Percentiles rank a stretch among this genome's conserved stretches.
These are phyloP conservation scores for Rhegmatorhina hoffmannsi DNA, from an alignment of 2,113 vertebrate genomes.

Conservation along the genomic window DNA sequence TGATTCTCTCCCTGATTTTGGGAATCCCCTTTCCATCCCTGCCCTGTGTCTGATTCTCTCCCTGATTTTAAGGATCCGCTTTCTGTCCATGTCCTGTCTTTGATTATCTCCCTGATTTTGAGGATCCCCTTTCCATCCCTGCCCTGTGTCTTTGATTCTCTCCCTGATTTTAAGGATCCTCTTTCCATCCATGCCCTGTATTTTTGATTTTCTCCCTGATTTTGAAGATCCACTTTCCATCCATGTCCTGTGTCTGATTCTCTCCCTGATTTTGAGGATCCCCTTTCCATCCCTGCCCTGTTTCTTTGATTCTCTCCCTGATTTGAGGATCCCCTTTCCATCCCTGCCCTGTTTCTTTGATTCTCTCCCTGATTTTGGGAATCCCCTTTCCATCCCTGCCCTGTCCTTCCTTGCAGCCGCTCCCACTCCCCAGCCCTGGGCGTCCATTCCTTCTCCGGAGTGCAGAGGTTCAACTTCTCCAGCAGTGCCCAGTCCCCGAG, in stretches of 20 bases:
- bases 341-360: neutral
- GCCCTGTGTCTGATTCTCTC: neutral
- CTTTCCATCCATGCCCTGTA: neutral
- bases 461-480: constrained; percentile 91
- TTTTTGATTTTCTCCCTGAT: no score
- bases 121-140: no score
- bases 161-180: no score
- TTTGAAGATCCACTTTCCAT: no score
- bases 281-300: no score
- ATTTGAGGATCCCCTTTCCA: neutral
- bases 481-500: constrained; percentile 80
- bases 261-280: no score
- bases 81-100: no score
- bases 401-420: constrained; percentile 77
- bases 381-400: neutral
- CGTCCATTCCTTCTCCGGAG: constrained; percentile 88
- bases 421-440: constrained; percentile 96
- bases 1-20: neutral
- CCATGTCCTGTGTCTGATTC: no score
- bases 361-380: neutral
- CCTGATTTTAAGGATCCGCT: neutral
- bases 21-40: neutral
- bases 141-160: no score
- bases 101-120: no score
- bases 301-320: neutral